Evolutionary conservation across 2,797 vertebrate genomes (phyloP), one percentile per base, ranked within the genome.

Genomic region (Lophius americanus): DNA sequence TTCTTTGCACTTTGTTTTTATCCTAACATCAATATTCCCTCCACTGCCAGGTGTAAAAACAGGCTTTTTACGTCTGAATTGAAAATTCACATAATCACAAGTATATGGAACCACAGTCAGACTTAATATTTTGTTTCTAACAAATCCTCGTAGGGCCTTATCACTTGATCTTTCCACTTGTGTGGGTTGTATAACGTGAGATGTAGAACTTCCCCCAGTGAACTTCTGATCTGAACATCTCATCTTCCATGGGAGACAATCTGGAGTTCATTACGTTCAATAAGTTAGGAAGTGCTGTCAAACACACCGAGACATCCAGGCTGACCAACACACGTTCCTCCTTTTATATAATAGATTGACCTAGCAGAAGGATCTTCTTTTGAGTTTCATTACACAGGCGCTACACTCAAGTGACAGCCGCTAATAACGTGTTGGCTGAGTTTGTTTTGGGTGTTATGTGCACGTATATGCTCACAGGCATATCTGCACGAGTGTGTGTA

Each of bases 231-330:
- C 41, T 10, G 70, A 81, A 70, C 69, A 59, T 60, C 62, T 68
- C 62, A 32, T 48, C 36, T 41, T 73, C 57, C 38, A 55, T 41
- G 6, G 23, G 36, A 74, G 38, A 39, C 38, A 14, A 48, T 76
- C 74, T 83, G 76, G 66, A 52, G 59, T 69, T 52, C 9, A 57
- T 84, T 83, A 67, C 44, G 58, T 64, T 60, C 60, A 13, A 33
- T 37, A 36, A 78, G 41, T 43, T 46, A 48, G 70, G 51, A 53
- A 39, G 32, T 9, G 32, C 65, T 65, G 53, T 70, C 56, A 68
- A 66, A 76, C 66, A 61, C 73, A 54, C 38, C 44, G 23, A 63
- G 5, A 13, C 48, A 38, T 33, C 10, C 42, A 36, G 46, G 51
- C 33, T 43, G 3, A 32, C 7, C 2, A 12, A 46, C 42, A 53